Percentiles rank a stretch among this genome's conserved stretches.
Evolutionary conservation across 2,113 vertebrate species (phyloP).

Genomic region (Ammospiza nelsoni): DNA sequence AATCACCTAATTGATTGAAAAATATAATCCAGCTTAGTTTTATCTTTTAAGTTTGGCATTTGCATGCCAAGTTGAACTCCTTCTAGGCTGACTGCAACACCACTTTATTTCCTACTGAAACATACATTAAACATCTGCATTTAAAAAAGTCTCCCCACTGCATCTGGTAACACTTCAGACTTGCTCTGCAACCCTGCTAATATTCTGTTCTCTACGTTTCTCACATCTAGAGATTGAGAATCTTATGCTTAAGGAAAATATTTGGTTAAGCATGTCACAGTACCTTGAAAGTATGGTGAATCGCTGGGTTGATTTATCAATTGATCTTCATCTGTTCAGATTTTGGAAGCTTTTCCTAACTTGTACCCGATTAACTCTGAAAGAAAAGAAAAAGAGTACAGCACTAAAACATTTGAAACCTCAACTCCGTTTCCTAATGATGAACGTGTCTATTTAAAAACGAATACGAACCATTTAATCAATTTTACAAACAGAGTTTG

Average conservation of each 20-base stretch:
- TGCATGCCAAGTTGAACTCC: not conserved
- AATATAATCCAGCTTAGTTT: not conserved
- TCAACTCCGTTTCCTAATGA: not conserved
- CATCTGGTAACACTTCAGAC: constrained; percentile 47
- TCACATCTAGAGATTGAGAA: constrained; percentile 29
- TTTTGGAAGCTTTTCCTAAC: constrained; percentile 62
- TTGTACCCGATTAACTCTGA: constrained; percentile 71
- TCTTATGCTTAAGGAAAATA: constrained; percentile 38
- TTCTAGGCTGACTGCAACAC: not conserved
- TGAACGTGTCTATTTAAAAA: not conserved
- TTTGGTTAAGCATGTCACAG: constrained; percentile 41
- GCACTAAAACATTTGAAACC: constrained; percentile 7
- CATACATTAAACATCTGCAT: constrained; percentile 19
- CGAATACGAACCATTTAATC: not conserved
- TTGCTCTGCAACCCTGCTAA: constrained; percentile 17
- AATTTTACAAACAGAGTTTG: constrained; percentile 19
- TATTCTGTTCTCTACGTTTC: constrained; percentile 30
- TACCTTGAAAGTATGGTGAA: constrained; percentile 73
- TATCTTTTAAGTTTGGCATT: not conserved
- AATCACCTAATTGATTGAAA: not conserved
- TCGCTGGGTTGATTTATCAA: constrained; percentile 65
- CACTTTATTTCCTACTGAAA: constrained; percentile 4
- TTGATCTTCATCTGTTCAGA: constrained; percentile 76
- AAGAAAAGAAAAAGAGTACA: constrained; percentile 40
- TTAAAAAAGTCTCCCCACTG: not conserved